Conservation (phyloP, 2,113 vertebrate species). For the Sylvia atricapilla region DNA sequence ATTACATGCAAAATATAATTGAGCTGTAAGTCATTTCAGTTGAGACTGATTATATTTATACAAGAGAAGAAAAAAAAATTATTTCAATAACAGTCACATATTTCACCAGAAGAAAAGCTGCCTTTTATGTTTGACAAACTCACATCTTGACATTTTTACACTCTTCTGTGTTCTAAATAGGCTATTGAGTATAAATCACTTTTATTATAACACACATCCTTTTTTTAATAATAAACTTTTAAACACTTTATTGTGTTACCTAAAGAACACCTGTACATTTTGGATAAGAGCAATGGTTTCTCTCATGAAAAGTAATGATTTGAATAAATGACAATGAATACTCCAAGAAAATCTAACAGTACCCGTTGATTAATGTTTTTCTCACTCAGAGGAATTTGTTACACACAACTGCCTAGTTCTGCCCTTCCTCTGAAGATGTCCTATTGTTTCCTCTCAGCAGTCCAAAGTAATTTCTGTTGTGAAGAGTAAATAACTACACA, state of each 20-base stretch:
- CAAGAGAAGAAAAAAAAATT: slow-evolving; percentile 13
- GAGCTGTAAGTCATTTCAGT: slow-evolving; percentile 46
- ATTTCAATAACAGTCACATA: neutral
- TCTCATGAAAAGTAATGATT: slow-evolving; percentile 26
- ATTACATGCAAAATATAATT: slow-evolving; percentile 55
- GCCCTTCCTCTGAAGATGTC: neutral
- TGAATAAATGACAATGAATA: slow-evolving; percentile 25
- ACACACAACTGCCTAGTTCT: neutral
- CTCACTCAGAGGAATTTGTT: neutral
- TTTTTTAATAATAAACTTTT: slow-evolving; percentile 60
- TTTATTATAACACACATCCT: slow-evolving; percentile 19
- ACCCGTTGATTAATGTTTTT: neutral
- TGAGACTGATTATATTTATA: slow-evolving; percentile 52
- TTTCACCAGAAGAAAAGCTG: slow-evolving; percentile 32
- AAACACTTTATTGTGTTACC: slow-evolving; percentile 42
- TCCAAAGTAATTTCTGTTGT: neutral
- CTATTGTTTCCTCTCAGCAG: neutral
- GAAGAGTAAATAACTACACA: slow-evolving; percentile 15
- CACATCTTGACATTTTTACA: slow-evolving; percentile 1
- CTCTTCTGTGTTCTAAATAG: neutral
- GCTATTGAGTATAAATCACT: slow-evolving; percentile 20
- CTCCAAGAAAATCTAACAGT: neutral
- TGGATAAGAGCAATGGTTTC: slow-evolving; percentile 15
- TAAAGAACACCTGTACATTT: slow-evolving; percentile 37
- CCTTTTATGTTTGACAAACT: slow-evolving; percentile 49